These are phyloP conservation scores for Macropodus opercularis DNA, from an alignment of 2,797 vertebrate species.

Conservation along the genomic window DNA sequence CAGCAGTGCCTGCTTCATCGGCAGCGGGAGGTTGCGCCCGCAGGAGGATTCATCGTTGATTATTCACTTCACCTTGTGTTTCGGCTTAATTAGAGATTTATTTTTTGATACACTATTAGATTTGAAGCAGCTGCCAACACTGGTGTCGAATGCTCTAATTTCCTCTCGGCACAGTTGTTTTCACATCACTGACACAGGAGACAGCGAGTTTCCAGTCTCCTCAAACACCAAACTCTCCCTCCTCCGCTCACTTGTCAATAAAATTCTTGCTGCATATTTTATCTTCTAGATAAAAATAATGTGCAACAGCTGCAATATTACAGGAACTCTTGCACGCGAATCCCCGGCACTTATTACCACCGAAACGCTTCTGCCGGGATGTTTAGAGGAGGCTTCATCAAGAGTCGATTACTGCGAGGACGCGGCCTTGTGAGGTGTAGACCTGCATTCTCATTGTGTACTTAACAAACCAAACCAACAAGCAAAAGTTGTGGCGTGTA, in stretches of 20 bases:
- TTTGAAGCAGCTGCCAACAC: conserved; percentile 6
- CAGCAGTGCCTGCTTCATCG: no score
- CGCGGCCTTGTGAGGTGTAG: not conserved
- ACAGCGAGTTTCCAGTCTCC: conserved; percentile 13
- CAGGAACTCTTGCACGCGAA: not conserved
- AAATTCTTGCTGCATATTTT: conserved; percentile 15
- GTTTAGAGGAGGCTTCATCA: not conserved
- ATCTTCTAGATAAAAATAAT: conserved; percentile 11
- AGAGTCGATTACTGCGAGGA: not conserved
- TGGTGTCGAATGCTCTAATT: not conserved
- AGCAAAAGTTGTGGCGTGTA: not conserved
- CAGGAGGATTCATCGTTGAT: not conserved
- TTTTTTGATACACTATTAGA: conserved; percentile 2
- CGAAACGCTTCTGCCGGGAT: not conserved
- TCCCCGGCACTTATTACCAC: not conserved
- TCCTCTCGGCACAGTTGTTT: conserved; percentile 1
- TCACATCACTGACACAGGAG: not conserved
- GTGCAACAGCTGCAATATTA: not conserved
- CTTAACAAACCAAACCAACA: not conserved
- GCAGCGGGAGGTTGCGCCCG: not conserved
- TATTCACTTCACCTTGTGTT: conserved; percentile 3
- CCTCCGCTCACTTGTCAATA: conserved; percentile 20
- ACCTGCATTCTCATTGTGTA: not conserved
- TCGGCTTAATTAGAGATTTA: conserved; percentile 9
- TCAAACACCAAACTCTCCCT: conserved; percentile 10